Base-by-base conservation (phyloP, 1,140 invertebrate species). In the Drosophila micromelanica region DNA sequence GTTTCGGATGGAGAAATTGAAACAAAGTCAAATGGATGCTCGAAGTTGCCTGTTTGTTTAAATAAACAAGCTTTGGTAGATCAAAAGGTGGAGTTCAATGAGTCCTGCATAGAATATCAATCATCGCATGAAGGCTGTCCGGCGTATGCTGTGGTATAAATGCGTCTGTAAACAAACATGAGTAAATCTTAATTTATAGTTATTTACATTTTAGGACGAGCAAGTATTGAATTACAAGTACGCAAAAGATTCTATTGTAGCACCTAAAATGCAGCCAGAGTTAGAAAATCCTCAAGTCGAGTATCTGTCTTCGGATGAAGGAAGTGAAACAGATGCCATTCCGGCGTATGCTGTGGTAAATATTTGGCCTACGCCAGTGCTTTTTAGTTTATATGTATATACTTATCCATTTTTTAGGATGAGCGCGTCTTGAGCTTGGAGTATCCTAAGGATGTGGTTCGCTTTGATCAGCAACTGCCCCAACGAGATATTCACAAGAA, bases 371-470 rank as follows among this genome's bases (percentile, higher is more conserved):
- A 13, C 4, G 15, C 5, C 23, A 27, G 23, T 3, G 23, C 5
- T 27, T 27, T 5, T 27, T 27, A 5, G 23, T 3, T 27, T n/a
- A n/a, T n/a, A n/a, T 27, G 23, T 4, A 27, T 5, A 27, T 5
- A 27, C 23, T 27, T 27, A 27, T 5, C 0, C 4, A 27, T 27
- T 27, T 27, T 27, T 2, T 5, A 82, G 52, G 79, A 71, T 40
- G 15, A 74, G 5, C 46, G 59, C 12, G 78, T 91, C 3, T 32
- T 91, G 6, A 35, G 57, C 20, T 15, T 90, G 6, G 81, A 84
- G 37, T 91, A 90, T 61, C 90, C 87, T 0, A 27, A 9, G 15
- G 55, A 78, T 43, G 73, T 70, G 1, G 62, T 90, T 5, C 65
- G 64, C 2, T 87, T 49, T 40, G 74, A 78, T 46, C 55, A 60